phyloP scores from a whole-genome alignment of 1,140 invertebrate species.

The Telenomus remus region DNA sequence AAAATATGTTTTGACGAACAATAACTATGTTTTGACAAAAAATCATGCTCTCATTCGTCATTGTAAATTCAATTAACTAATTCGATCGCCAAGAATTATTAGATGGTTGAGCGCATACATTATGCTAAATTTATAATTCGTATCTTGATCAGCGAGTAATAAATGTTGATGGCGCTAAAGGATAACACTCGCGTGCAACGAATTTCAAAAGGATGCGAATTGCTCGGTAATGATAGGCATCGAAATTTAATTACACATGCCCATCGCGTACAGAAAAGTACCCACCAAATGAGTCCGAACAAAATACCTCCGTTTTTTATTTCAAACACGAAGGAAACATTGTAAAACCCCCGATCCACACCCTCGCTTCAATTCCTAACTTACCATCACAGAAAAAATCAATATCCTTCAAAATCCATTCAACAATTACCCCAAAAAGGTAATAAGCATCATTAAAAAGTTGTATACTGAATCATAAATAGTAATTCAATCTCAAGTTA shows the following conservation, averaged over 20 bases:
- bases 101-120: conserved; percentile 31
- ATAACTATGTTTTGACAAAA: background rate
- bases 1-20: no score
- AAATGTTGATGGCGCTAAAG: conserved; percentile 51
- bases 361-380: no score
- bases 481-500: no score
- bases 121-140: conserved; percentile 54
- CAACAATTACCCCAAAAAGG: no score
- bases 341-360: no score
- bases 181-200: conserved; percentile 55
- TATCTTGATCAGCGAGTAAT: conserved; percentile 59
- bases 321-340: conserved; percentile 1
- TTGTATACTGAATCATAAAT: no score
- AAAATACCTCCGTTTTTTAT: background rate
- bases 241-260: conserved; percentile 60
- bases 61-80: conserved; percentile 40
- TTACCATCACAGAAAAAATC: conserved; percentile 27
- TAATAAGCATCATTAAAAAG: no score
- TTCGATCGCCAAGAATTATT: conserved; percentile 18
- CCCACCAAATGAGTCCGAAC: conserved; percentile 12
- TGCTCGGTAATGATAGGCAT: conserved; percentile 47
- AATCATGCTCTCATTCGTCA: background rate
- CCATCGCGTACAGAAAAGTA: conserved; percentile 51
- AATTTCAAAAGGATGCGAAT: conserved; percentile 59
- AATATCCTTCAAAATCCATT: background rate